These are phyloP conservation scores for Drymodes brunneopygia DNA, from an alignment of 2,113 vertebrate genomes.

Conservation along the genomic window DNA sequence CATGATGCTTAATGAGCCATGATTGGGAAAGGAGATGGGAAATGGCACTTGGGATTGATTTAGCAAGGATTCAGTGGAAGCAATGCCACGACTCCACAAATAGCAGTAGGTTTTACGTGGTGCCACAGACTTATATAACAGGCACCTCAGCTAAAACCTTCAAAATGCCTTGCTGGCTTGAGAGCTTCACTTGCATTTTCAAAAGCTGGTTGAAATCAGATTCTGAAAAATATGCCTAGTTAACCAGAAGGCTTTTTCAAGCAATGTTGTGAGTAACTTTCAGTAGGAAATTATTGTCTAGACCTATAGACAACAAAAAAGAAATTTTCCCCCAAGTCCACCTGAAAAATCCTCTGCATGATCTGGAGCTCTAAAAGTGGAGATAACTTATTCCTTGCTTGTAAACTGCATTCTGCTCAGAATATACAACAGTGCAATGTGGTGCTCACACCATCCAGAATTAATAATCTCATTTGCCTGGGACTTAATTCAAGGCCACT, in stretches of 20 bases:
- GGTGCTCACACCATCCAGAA: background rate
- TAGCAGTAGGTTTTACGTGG: background rate
- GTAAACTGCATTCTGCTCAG: background rate
- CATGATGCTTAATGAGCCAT: slow-evolving; percentile 50
- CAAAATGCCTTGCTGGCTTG: background rate
- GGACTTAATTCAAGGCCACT: background rate
- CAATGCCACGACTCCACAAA: background rate
- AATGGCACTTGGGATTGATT: slow-evolving; percentile 24
- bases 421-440: background rate
- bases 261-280: background rate
- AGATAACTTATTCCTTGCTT: background rate
- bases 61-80: background rate
- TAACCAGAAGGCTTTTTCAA: background rate
- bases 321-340: background rate
- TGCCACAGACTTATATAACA: background rate
- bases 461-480: background rate
- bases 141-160: background rate
- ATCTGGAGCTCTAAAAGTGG: background rate
- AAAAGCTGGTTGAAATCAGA: background rate
- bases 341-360: background rate
- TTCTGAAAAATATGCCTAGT: background rate
- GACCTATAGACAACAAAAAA: background rate
- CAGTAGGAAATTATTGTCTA: background rate
- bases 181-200: background rate
- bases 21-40: slow-evolving; percentile 36